Evolutionary conservation across 2,888 invertebrate species (phyloP), one percentile per base, ranked within the genome.

Genomic region (Eumerus sabulonum): DNA sequence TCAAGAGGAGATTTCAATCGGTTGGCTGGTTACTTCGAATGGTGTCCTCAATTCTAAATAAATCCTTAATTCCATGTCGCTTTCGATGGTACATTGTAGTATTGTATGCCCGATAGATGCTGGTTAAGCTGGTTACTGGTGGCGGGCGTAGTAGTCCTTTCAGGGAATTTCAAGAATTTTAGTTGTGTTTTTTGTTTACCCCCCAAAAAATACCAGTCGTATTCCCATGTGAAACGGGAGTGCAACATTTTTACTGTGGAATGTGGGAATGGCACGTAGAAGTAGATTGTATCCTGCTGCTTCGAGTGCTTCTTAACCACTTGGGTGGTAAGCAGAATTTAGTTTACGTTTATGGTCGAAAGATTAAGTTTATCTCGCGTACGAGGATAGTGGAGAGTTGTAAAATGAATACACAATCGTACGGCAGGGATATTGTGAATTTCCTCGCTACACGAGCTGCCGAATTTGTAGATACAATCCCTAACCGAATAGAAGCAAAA

Each of bases 201-300:
- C 63, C 68, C 27, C 42, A 63, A 57, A 62, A 57, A 36, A 9
- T 36, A 40, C 40, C 3, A 40, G 11, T 5, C 40, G 9, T 40
- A 50, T 59, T 66, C 63, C 59, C 67, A 63, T 19, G 45, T 63
- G 53, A 68, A 77, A 77, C 68, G 63, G 48, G 57, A 79, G 67
- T 79, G 77, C 68, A 73, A 79, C 67, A 73, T 79, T 79, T 79
- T 73, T 73, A 68, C 73, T 79, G 77, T 63, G 63, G 54, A 68
- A 72, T 56, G 71, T 36, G 18, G 66, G 44, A 45, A 56, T 50
- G 60, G 45, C 14, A 67, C 9, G 77, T 62, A n/a, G 48, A 67
- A 68, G 77, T 73, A 79, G 73, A 79, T 79, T 73, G 73, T 79
- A 79, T 79, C 77, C 67, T 73, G 77, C 70, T 72, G 72, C 72